Evolutionary conservation across 2,113 vertebrate genomes (phyloP).

Genomic region (Panurus biarmicus): DNA sequence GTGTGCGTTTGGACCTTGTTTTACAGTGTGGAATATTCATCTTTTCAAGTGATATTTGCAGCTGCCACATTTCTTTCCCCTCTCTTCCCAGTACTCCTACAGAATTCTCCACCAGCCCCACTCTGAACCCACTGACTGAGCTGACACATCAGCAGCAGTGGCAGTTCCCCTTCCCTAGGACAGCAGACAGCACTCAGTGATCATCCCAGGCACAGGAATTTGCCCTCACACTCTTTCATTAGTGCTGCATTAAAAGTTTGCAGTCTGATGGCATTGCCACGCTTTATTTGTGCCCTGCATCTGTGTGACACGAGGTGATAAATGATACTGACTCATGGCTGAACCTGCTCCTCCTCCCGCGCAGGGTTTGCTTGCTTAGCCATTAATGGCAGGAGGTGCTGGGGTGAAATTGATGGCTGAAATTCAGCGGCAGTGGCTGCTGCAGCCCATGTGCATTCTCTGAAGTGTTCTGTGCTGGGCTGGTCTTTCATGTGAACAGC

Average conservation of each 20-base stretch:
- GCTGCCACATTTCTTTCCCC: neutral
- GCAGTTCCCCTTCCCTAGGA: neutral
- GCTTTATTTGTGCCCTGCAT: neutral
- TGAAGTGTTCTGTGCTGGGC: neutral
- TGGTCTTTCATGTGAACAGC: accelerated
- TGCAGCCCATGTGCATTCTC: neutral
- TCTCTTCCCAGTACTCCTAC: no score
- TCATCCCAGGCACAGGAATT: neutral
- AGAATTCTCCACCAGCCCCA: neutral
- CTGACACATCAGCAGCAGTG: neutral
- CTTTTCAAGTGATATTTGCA: neutral
- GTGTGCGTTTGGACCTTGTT: neutral
- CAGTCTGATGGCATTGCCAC: neutral
- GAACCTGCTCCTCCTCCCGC: neutral
- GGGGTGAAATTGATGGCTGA: neutral
- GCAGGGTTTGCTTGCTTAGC: neutral
- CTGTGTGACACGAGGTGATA: accelerated
- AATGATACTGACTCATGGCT: accelerated
- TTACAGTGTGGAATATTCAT: neutral
- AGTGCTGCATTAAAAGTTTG: neutral
- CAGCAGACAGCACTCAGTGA: neutral
- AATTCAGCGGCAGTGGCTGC: neutral
- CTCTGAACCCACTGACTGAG: neutral
- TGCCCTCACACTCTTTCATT: neutral
- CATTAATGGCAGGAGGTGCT: neutral